Evolutionary conservation across 2,113 vertebrate genomes (phyloP).

Genomic region (Rhynchomys soricoides): DNA sequence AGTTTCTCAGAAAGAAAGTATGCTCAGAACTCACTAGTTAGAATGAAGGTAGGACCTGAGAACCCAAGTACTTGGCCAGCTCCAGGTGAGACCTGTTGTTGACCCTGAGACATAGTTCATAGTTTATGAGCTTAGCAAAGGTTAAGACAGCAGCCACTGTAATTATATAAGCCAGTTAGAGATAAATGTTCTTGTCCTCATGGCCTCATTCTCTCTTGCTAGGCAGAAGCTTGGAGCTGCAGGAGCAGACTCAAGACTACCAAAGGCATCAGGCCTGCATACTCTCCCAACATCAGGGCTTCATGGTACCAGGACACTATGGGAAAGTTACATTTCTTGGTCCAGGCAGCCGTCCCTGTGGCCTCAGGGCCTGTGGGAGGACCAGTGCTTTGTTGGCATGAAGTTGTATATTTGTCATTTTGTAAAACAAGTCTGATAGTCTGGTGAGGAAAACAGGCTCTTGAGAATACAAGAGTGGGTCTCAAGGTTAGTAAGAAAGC

Average conservation of each 20-base stretch:
- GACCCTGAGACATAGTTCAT: not conserved
- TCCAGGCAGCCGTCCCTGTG: not conserved
- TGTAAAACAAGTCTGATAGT: conserved; percentile 66
- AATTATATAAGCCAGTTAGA: not conserved
- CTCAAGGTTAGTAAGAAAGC: conserved; percentile 53
- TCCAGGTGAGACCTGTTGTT: not conserved
- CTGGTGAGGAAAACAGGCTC: conserved; percentile 56
- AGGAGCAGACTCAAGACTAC: not conserved
- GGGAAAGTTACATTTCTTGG: not conserved
- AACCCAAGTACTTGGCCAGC: not conserved
- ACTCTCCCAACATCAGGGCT: not conserved
- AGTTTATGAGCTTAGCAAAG: not conserved
- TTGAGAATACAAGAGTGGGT: conserved; percentile 46
- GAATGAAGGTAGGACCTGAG: not conserved
- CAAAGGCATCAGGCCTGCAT: not conserved
- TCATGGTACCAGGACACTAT: not conserved
- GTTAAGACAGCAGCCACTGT: not conserved
- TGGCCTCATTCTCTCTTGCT: not conserved
- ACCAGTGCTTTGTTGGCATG: conserved; percentile 32
- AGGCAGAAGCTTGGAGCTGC: not conserved
- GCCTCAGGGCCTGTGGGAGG: not conserved
- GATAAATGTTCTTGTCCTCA: not conserved
- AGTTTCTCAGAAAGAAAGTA: not conserved
- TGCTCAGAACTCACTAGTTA: not conserved
- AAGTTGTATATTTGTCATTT: conserved; percentile 50